Conservation (phyloP, 2,888 invertebrate genomes). For the Trichogramma dendrolimi region DNA sequence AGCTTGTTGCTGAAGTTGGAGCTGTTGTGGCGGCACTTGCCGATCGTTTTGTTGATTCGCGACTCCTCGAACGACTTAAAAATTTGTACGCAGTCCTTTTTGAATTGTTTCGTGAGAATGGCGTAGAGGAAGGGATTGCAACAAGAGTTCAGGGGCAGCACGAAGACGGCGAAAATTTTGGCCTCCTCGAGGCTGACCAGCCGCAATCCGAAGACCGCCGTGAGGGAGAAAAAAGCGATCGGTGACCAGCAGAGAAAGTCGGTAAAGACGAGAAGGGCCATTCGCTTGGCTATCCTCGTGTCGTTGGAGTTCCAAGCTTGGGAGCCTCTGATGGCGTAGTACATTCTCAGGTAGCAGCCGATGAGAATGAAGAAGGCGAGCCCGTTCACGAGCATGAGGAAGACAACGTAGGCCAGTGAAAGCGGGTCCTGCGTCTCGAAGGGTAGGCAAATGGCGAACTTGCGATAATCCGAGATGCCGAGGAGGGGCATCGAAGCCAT, state of each 20-base stretch:
- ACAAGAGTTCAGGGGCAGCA: constrained; percentile 92
- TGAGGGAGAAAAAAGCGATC: constrained; percentile 90
- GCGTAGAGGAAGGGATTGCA: constrained; percentile 98
- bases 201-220: constrained; percentile 87
- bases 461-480: constrained; percentile 91
- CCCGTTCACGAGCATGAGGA: constrained; percentile 87
- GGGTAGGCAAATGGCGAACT: constrained; percentile 94
- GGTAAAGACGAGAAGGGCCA: constrained; percentile 94
- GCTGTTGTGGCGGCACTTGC: constrained; percentile 73
- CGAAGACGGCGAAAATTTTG: constrained; percentile 93
- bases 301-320: constrained; percentile 98
- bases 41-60: constrained; percentile 81
- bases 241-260: constrained; percentile 98
- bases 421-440: constrained; percentile 80
- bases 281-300: constrained; percentile 90
- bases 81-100: constrained; percentile 92
- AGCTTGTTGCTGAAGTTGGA: constrained; percentile 84
- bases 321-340: constrained; percentile 94
- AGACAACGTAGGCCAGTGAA: constrained; percentile 83
- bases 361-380: constrained; percentile 90
- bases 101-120: constrained; percentile 95
- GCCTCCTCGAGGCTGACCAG: constrained; percentile 91
- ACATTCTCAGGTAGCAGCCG: constrained; percentile 96
- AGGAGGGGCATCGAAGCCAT: constrained; percentile 87
- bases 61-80: constrained; percentile 96